Conservation (phyloP, 2,797 vertebrate genomes). For the Platalea minor region DNA sequence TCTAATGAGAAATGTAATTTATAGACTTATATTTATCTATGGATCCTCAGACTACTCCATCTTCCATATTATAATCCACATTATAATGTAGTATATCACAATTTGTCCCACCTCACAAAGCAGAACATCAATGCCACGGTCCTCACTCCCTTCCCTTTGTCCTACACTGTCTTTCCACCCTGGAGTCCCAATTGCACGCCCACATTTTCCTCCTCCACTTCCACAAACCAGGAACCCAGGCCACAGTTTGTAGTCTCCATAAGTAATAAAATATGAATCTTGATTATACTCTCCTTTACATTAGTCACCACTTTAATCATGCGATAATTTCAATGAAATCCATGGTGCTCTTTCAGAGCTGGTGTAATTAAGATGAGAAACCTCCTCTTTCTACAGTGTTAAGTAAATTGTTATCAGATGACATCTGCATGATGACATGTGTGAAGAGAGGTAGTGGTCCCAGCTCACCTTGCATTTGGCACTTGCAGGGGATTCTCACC, state of each 20-base stretch:
- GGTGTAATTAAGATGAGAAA: conserved; percentile 17
- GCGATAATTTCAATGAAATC: background rate
- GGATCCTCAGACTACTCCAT: background rate
- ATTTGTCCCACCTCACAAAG: background rate
- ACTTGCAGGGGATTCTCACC: background rate
- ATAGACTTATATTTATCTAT: background rate
- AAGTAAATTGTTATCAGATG: conserved; percentile 36
- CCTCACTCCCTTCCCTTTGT: background rate
- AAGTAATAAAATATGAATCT: background rate
- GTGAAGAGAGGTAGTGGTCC: conserved; percentile 12
- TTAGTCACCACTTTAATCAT: background rate
- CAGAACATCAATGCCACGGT: background rate
- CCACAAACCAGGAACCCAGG: background rate
- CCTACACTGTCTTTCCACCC: background rate
- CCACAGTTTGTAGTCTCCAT: background rate
- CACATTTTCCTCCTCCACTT: background rate
- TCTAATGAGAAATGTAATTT: background rate
- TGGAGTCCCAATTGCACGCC: background rate
- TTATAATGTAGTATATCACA: background rate
- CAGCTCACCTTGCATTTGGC: conserved; percentile 30
- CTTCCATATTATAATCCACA: background rate
- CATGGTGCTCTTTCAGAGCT: background rate
- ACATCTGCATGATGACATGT: conserved; percentile 15
- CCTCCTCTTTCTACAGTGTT: background rate
- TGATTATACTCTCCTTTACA: background rate